Evolutionary conservation across 2,888 invertebrate genomes (phyloP), one percentile per base, ranked within the genome.

Genomic region (Meghimatium bilineatum): DNA sequence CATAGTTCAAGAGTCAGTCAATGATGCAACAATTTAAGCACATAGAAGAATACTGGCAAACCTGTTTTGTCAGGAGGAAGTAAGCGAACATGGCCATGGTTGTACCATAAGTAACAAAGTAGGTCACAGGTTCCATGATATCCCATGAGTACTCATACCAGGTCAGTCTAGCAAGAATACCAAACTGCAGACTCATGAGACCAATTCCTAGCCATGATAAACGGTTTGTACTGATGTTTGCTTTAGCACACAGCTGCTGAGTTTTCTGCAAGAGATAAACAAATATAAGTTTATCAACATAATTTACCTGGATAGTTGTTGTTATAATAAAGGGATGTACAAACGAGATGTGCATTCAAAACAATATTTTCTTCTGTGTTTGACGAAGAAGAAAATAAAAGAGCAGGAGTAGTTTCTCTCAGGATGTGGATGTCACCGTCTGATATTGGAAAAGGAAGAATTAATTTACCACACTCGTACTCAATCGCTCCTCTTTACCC

Each of bases 61-160:
- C 99, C 96, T 98, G 97, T 95, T 97, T 97, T 71, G 99, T 99
- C 86, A 99, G 95, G 89, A 98, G 96, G 93, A 97, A 99, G 94
- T 99, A 99, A 83, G 98, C 97, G 93, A 98, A 98, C 86, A 96
- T 96, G n/a, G 96, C 97, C 96, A 99, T 98, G 80, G 97, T 20
- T 99, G 99, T 44, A n/a, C 84, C 97, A 98, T 93, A 99, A 99
- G 6, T 99, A 99, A 95, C 94, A 88, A 99, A 99, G 94, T 99
- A 99, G 6, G 99, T 99, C 83, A 99, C 98, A 38, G 94, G 94
- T 89, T 94, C 94, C 93, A 94, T 94, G 85, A 94, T 94, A 88
- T 94, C 94, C n/a, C n/a, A n/a, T 23, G 98, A 98, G 95, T 99
- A 99, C 94, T 99, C 99, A n/a, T n/a, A n/a, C 99, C 99, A 99